Conservation (phyloP, 2,797 vertebrate species). For the Bradypodion ventrale region DNA sequence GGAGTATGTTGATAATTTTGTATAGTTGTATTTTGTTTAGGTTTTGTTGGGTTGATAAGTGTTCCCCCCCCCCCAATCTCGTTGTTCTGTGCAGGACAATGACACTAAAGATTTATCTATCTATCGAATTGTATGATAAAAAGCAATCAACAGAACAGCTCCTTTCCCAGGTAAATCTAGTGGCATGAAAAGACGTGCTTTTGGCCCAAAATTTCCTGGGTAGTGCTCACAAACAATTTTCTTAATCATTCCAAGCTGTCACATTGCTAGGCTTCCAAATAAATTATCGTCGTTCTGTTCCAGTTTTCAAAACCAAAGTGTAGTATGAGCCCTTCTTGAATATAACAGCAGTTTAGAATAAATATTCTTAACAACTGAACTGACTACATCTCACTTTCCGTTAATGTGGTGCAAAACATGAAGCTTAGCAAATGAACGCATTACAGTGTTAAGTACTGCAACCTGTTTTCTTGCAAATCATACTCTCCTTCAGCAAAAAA, state of each 20-base stretch:
- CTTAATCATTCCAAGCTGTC: not conserved
- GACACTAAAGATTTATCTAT: no score
- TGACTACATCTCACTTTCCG: slow-evolving; percentile 15
- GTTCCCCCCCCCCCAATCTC: no score
- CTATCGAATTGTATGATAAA: not conserved
- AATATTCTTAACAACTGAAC: slow-evolving; percentile 21
- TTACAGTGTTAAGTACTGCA: slow-evolving; percentile 47
- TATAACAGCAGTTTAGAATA: slow-evolving; percentile 26
- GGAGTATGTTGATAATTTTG: no score
- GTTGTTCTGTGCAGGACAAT: no score
- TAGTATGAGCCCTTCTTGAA: not conserved
- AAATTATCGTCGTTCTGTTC: not conserved
- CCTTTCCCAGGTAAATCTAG: not conserved
- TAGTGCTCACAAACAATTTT: not conserved
- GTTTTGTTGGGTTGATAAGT: no score
- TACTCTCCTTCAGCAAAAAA: slow-evolving; percentile 40
- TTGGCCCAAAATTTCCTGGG: not conserved
- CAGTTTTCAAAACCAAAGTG: slow-evolving; percentile 10
- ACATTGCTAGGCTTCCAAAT: not conserved
- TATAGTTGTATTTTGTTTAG: no score
- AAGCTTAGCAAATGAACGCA: slow-evolving; percentile 22
- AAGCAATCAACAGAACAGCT: not conserved
- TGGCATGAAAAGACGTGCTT: not conserved
- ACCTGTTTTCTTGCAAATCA: slow-evolving; percentile 34
- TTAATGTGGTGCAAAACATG: slow-evolving; percentile 46